Conservation (phyloP, 1,140 invertebrate species). For the Neodiprion pinetum region DNA sequence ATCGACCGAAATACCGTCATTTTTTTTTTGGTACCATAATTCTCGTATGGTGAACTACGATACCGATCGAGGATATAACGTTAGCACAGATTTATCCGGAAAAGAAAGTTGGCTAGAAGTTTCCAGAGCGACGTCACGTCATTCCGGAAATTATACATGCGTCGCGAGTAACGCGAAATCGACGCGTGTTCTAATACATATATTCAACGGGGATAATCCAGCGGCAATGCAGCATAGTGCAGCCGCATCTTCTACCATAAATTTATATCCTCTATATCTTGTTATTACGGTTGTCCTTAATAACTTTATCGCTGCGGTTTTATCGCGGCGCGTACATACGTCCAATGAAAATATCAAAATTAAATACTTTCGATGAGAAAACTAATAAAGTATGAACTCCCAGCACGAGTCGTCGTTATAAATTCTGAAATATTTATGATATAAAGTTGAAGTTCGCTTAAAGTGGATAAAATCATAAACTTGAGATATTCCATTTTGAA, state of each 20-base stretch:
- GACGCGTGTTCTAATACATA: conserved; percentile 84
- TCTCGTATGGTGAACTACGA: conserved; percentile 91
- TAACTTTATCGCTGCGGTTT: not conserved
- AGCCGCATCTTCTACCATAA: conserved; percentile 35
- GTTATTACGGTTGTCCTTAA: not conserved
- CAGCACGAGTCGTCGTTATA: too few relatives aligned
- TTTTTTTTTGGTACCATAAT: conserved; percentile 92
- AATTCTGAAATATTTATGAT: too few relatives aligned
- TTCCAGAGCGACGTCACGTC: conserved; percentile 69
- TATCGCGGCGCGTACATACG: not conserved
- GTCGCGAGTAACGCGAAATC: conserved; percentile 85
- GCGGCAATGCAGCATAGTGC: conserved; percentile 66
- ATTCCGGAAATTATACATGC: conserved; percentile 90
- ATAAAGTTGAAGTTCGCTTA: too few relatives aligned
- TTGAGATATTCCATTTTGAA: too few relatives aligned
- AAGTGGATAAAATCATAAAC: too few relatives aligned
- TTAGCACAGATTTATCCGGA: conserved; percentile 70
- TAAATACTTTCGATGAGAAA: not conserved
- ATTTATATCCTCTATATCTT: not conserved
- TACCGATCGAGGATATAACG: conserved; percentile 81
- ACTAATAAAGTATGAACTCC: not conserved
- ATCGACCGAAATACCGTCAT: conserved; percentile 82
- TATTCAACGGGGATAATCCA: conserved; percentile 78
- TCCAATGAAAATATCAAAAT: conserved; percentile 3
- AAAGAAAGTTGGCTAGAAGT: conserved; percentile 72